Base-by-base conservation (phyloP, 2,888 invertebrate species). In the Blera fallax region DNA sequence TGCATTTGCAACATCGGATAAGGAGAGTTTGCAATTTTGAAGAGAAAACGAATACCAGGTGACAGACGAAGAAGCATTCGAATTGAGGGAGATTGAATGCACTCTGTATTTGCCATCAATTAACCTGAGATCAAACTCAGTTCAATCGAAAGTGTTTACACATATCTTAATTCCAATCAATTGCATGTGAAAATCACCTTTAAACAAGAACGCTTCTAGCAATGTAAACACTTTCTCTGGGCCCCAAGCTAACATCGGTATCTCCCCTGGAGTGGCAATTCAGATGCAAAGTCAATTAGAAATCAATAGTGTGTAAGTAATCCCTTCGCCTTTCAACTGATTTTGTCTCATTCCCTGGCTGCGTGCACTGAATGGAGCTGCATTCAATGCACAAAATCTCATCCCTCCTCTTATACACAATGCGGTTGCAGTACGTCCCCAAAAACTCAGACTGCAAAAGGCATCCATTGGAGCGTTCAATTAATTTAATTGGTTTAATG, bases 251-350 rank as follows among this genome's bases (percentile, higher is more conserved):
- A 43, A 62, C 16, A 32, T 8, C 27, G 11, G 5, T 32, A 40
- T 52, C 43, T 37, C 32, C 37, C n/a, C 52, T 18, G 40, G 32
- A 62, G 50, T 24, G 34, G 50, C 82, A 48, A 90, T 90, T 89
- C 90, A 90, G 90, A 88, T 90, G 90, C 89, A 90, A 91, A 91
- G 91, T 91, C 92, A 91, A 91, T 91, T 92, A 90, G 91, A 92
- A 92, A 91, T 91, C 91, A 91, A 91, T 91, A 91, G 92, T 90
- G 91, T 91, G 92, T 91, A 90, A 90, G 90, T 91, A 92, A 91
- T 91, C 90, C 90, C 89, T 89, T 90, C 90, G 70, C 72, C 76
- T 70, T 65, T 64, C 76, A 72, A 70, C 70, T 48, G 60, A 70
- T 69, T 56, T 52, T 32, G 7, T 54, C 37, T 18, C 76, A 69